phyloP scores from a whole-genome alignment of 2,113 vertebrate genomes.

The Gallinago paraguaiae region DNA sequence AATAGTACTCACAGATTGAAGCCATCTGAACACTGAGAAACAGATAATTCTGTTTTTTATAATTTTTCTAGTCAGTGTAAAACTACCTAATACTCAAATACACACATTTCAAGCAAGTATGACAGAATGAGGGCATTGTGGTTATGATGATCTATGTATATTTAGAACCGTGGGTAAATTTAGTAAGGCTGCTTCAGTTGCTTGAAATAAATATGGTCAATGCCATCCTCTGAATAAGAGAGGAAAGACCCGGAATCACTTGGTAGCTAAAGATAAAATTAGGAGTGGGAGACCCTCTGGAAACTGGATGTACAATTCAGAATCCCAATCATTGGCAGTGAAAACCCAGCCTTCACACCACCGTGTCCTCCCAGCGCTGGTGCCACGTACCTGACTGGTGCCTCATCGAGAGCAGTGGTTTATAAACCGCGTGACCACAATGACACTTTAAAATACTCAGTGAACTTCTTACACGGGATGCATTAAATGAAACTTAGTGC shows the following conservation, averaged over 20 bases:
- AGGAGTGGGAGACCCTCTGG: background rate
- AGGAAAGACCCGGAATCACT: background rate
- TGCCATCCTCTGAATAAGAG: background rate
- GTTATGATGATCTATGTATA: background rate
- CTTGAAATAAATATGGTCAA: background rate
- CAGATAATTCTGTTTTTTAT: background rate
- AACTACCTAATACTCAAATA: slow-evolving; percentile 50
- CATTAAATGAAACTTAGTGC: background rate
- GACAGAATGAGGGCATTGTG: slow-evolving; percentile 66
- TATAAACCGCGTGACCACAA: fast-evolving
- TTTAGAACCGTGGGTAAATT: slow-evolving; percentile 29
- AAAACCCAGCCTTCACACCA: background rate
- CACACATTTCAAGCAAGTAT: slow-evolving; percentile 58
- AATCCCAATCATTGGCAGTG: background rate
- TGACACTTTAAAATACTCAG: background rate
- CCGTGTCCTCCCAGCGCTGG: fast-evolving
- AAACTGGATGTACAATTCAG: background rate
- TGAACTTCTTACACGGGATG: background rate
- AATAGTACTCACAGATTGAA: slow-evolving; percentile 1
- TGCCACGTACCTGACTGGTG: fast-evolving
- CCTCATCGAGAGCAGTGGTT: background rate
- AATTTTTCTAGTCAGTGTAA: slow-evolving; percentile 5
- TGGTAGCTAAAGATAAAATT: background rate
- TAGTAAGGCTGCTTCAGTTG: background rate
- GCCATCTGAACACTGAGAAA: background rate